Percentiles rank a stretch among this genome's conserved stretches.
Conservation (phyloP, 2,797 vertebrate species). For the Phrynocephalus forsythii region DNA sequence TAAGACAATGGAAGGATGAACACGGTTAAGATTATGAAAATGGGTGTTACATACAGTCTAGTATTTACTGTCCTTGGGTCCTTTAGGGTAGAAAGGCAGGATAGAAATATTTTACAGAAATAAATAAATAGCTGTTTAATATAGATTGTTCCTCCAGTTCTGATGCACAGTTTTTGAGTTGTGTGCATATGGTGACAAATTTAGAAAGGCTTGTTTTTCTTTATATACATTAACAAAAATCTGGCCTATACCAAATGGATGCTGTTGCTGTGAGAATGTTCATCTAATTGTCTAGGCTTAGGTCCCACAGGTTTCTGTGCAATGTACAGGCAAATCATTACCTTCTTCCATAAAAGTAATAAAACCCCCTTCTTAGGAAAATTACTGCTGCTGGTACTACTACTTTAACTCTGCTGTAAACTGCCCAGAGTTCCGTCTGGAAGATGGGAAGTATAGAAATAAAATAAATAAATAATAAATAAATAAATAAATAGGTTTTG, state of each 20-base stretch:
- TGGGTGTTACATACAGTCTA: not conserved
- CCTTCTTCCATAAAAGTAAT: too few relatives aligned
- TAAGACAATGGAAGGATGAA: not conserved
- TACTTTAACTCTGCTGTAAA: too few relatives aligned
- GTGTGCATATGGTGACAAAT: not conserved
- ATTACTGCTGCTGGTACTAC: too few relatives aligned
- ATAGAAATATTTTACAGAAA: too few relatives aligned
- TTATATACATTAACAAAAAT: not conserved
- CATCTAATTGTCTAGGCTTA: not conserved
- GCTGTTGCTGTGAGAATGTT: not conserved
- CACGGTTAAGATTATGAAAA: not conserved
- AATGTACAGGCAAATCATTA: not conserved
- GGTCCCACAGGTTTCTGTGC: not conserved
- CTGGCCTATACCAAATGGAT: not conserved
- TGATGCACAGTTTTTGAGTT: not conserved
- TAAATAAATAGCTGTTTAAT: not conserved
- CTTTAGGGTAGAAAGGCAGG: too few relatives aligned
- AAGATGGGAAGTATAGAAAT: too few relatives aligned
- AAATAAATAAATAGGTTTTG: too few relatives aligned
- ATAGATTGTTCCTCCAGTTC: not conserved
- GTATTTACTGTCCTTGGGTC: not conserved
- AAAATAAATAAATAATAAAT: too few relatives aligned
- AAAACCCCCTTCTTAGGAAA: too few relatives aligned
- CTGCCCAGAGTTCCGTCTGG: too few relatives aligned
- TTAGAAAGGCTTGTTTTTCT: not conserved